Conservation (phyloP, 2,797 vertebrate genomes). For the Pipistrellus pipistrellus region DNA sequence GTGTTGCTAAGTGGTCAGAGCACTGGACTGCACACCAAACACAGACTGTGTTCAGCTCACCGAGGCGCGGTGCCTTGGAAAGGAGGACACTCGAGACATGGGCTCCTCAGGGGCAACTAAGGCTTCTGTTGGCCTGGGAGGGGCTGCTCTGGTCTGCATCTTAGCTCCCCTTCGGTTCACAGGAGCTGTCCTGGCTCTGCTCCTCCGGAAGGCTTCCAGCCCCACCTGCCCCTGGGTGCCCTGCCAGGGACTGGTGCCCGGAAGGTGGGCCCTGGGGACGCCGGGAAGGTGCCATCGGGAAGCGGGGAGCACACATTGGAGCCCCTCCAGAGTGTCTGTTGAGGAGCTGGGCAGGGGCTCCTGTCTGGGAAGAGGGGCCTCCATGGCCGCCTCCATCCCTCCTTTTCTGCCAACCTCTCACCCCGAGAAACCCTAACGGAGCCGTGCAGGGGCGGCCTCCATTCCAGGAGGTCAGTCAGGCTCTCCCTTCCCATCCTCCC, state of each 20-base stretch:
- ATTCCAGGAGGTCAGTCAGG: not conserved
- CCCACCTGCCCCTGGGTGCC: fast-evolving
- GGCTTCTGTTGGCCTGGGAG: not conserved
- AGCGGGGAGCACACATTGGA: no score
- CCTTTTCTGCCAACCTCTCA: not conserved
- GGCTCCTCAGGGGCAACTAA: not conserved
- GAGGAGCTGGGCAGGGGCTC: not conserved
- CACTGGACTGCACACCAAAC: no score
- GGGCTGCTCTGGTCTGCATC: not conserved
- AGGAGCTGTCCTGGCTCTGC: not conserved
- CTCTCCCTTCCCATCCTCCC: not conserved
- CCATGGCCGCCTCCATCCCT: not conserved
- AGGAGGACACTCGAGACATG: not conserved
- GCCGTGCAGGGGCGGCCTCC: not conserved
- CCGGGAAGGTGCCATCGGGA: not conserved
- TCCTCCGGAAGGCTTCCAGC: not conserved
- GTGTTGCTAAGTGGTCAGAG: no score
- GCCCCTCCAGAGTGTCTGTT: not conserved
- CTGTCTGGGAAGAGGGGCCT: not conserved
- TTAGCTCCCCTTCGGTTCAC: not conserved
- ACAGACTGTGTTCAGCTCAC: not conserved
- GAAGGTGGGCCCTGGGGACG: not conserved
- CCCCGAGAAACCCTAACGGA: not conserved
- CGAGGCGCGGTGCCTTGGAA: not conserved
- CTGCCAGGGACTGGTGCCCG: not conserved